Evolutionary conservation across 2,888 invertebrate genomes (phyloP), one percentile per base, ranked within the genome.

Genomic region (Nemotelus nigrinus): DNA sequence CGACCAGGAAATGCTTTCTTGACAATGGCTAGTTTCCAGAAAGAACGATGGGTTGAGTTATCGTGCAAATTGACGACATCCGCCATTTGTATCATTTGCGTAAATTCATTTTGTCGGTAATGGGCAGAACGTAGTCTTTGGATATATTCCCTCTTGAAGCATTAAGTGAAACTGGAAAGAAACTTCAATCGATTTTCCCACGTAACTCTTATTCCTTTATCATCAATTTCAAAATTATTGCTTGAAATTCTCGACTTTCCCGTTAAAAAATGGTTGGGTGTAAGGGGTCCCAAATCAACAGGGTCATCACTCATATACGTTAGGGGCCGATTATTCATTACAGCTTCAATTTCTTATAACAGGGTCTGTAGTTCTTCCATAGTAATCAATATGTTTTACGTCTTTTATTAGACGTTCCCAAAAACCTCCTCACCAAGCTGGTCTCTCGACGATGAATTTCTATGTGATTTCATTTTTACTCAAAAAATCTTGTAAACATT

Each of bases 261-360:
- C 6, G 10, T 8, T 10, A 53, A 53, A 57, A 57, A 57, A 8
- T 57, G 57, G 25, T 10, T 25, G 3, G 57, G 57, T 57, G 57
- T 57, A 4, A 57, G 57, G n/a, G 57, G 57, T 25, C 81, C 79
- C 81, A 60, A 67, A 25, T 25, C 25, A 25, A 25, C 25, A 25
- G 25, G 25, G 25, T 25, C 1, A 25, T 25, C 25, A 1, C 79
- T 74, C 82, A 57, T 25, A 57, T 57, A 57, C 3, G 57, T 57
- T 25, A 57, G 25, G 25, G 57, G 57, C 57, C 57, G 10, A 25
- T 8, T 57, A 57, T 57, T 57, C 10, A 57, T 25, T 6, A 57
- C 25, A 57, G 3, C 0, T 8, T 57, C 57, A 10, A 57, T 25
- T 8, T 57, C 57, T 3, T 2, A 57, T 57, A 57, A 8, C 10